These are phyloP conservation scores for Sinodicranocentrus sp. DNA, from an alignment of 2,888 invertebrate genomes.

Conservation along the genomic window DNA sequence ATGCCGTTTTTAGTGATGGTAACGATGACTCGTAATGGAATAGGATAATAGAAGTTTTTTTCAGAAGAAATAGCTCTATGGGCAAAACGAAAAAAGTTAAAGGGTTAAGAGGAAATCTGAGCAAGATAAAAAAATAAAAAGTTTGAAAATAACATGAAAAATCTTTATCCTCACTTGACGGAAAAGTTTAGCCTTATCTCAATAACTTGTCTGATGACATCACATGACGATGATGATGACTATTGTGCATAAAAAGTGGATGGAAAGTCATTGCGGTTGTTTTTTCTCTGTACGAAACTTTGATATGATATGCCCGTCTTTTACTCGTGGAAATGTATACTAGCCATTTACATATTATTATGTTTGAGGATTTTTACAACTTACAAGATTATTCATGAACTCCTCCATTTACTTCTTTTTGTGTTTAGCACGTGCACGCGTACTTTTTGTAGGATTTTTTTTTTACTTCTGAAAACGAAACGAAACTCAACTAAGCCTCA, in stretches of 20 bases:
- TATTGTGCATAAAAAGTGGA: conserved; percentile 16
- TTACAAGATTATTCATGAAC: no score
- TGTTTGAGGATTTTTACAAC: no score
- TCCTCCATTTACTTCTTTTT: no score
- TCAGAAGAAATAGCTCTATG: background rate
- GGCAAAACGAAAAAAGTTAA: conserved; percentile 20
- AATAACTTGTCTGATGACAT: conserved; percentile 3
- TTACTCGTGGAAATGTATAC: no score
- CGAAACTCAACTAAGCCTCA: no score
- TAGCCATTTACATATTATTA: no score
- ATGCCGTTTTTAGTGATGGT: conserved; percentile 15
- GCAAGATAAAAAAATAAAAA: conserved; percentile 4
- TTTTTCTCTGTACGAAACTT: no score
- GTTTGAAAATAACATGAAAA: conserved; percentile 23
- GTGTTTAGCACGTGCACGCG: no score
- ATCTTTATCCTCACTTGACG: conserved; percentile 20
- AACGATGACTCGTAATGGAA: conserved; percentile 16
- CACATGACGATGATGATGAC: background rate
- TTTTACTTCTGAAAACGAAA: no score
- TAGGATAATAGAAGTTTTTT: conserved; percentile 25
- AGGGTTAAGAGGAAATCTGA: conserved; percentile 18
- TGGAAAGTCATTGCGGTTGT: background rate
- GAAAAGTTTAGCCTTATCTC: conserved; percentile 25
- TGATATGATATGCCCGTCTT: no score
- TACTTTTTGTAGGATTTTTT: no score